Evolutionary conservation across 1,140 invertebrate species (phyloP).

Genomic region (Drosophila equinoxialis): DNA sequence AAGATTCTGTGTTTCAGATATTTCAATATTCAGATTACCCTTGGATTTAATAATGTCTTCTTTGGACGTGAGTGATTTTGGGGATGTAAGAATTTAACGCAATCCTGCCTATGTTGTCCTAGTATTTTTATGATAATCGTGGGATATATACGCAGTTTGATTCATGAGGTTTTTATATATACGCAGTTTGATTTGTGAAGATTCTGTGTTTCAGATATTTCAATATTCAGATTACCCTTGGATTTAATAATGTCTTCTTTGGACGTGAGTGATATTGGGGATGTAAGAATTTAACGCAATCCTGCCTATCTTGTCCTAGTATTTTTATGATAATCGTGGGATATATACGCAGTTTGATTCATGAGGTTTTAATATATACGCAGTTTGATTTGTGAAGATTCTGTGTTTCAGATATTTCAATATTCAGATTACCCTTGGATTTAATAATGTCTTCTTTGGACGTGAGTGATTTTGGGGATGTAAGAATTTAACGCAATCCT

Average conservation of each 20-base stretch:
- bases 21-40: background rate
- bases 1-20: background rate
- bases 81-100: background rate
- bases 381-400: background rate
- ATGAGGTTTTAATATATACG: background rate
- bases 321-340: background rate
- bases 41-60: background rate
- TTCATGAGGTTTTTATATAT: no score
- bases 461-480: background rate
- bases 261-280: background rate
- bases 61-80: no score
- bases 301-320: background rate
- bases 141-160: no score
- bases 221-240: background rate
- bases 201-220: background rate
- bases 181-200: no score
- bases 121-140: no score
- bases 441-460: background rate
- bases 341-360: constrained; percentile 3
- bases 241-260: no score
- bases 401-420: background rate
- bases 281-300: background rate
- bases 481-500: background rate
- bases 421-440: background rate
- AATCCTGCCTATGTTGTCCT: background rate